Percentiles rank a stretch among this genome's conserved stretches.
Conservation (phyloP, 64 coral and sea anemone genomes). For the Cladopsammia gracilis region DNA sequence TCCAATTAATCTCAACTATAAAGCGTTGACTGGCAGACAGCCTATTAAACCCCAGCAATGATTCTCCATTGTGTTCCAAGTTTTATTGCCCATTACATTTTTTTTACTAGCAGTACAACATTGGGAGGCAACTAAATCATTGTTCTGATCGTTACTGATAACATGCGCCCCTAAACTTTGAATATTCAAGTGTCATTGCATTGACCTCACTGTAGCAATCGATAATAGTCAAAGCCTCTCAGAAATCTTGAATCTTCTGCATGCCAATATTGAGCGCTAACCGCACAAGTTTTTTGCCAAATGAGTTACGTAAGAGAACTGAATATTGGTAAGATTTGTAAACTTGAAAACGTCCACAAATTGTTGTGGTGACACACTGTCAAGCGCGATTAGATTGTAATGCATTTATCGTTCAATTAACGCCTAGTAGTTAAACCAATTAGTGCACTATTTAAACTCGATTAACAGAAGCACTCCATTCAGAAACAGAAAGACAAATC, state of each 20-base stretch:
- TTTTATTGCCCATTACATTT: neutral
- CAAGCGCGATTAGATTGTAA: neutral
- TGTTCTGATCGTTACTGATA: neutral
- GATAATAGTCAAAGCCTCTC: neutral
- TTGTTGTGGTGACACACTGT: neutral
- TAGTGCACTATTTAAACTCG: neutral
- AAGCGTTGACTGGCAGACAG: neutral
- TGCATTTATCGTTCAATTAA: constrained; percentile 14
- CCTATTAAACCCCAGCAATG: neutral
- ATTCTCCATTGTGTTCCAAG: neutral
- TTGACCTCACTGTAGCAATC: neutral
- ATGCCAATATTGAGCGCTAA: neutral
- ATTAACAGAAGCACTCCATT: neutral
- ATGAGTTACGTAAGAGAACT: neutral
- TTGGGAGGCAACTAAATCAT: neutral
- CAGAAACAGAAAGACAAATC: neutral
- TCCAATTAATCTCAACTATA: constrained; percentile 67
- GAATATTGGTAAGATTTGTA: neutral
- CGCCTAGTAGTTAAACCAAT: neutral
- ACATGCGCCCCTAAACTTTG: neutral
- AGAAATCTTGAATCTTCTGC: neutral
- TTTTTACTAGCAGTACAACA: neutral
- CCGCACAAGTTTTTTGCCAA: neutral
- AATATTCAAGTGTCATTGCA: neutral
- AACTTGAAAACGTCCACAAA: neutral